These are phyloP conservation scores for Ennomos fuscantarius DNA, from an alignment of 2,888 invertebrate species.

Conservation along the genomic window DNA sequence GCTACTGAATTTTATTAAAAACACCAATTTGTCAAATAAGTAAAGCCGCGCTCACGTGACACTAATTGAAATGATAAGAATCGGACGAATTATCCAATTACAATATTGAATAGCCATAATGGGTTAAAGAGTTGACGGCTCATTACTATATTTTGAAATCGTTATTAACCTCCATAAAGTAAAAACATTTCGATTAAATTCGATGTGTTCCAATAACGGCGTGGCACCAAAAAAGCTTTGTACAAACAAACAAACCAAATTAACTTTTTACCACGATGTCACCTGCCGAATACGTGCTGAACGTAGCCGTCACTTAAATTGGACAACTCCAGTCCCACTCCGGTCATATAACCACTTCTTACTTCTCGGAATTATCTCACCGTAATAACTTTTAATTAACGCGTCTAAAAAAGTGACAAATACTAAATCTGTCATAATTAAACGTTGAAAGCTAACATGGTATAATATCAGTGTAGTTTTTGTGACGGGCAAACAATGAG, in stretches of 20 bases:
- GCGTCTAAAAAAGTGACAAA: constrained; percentile 34
- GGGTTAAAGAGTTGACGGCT: constrained; percentile 59
- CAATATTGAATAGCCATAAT: constrained; percentile 61
- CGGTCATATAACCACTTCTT: constrained; percentile 24
- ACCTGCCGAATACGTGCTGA: constrained; percentile 57
- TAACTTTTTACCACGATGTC: constrained; percentile 57
- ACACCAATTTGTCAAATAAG: constrained; percentile 56
- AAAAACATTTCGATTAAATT: constrained; percentile 46
- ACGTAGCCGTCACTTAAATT: constrained; percentile 63
- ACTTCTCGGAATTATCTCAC: constrained; percentile 29
- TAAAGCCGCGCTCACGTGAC: constrained; percentile 45
- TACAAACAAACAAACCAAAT: constrained; percentile 53
- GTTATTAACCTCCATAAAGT: constrained; percentile 48
- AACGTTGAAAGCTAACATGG: constrained; percentile 54
- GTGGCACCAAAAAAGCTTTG: constrained; percentile 50
- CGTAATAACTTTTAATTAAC: constrained; percentile 26
- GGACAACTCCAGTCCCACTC: constrained; percentile 47
- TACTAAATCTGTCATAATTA: constrained; percentile 43
- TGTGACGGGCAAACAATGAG: constrained; percentile 51
- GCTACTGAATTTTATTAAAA: constrained; percentile 39
- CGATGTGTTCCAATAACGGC: constrained; percentile 48
- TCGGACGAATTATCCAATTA: constrained; percentile 69
- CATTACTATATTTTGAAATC: constrained; percentile 61
- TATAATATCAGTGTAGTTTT: constrained; percentile 33
- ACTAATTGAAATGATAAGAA: constrained; percentile 67